Evolutionary conservation across 2,113 vertebrate species (phyloP).

Genomic region (Benitochromis conjunctus): DNA sequence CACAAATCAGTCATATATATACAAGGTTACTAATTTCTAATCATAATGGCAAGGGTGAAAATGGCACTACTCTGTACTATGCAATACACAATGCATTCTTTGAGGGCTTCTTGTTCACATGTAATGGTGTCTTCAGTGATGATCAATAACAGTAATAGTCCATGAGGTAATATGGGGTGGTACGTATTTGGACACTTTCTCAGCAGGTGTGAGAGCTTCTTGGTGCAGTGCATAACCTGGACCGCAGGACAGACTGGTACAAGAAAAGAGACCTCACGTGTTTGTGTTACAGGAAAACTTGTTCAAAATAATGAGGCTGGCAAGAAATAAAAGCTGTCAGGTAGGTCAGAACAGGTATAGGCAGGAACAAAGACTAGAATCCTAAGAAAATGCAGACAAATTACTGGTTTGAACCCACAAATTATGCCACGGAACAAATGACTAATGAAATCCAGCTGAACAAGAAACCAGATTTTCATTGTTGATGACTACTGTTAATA

Average conservation of each 20-base stretch:
- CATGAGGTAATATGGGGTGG: neutral
- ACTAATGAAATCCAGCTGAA: slow-evolving; percentile 2
- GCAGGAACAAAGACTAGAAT: slow-evolving; percentile 15
- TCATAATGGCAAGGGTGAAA: too few species aligned
- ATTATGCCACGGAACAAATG: neutral
- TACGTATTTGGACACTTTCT: neutral
- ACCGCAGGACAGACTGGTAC: neutral
- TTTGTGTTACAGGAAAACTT: neutral
- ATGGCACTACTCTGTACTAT: too few species aligned
- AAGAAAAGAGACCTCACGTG: neutral
- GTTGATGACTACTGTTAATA: neutral
- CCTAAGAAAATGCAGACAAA: neutral
- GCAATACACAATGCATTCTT: neutral
- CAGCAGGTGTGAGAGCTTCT: neutral
- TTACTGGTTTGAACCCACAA: neutral
- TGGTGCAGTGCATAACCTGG: neutral
- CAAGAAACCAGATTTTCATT: neutral
- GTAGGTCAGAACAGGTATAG: slow-evolving; percentile 23
- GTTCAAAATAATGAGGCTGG: neutral
- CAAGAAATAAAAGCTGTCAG: slow-evolving; percentile 3
- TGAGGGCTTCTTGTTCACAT: neutral
- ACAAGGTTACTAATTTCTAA: neutral
- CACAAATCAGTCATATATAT: neutral
- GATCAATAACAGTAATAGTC: neutral
- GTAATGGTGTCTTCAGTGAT: neutral